Evolutionary conservation across 2,797 vertebrate genomes (phyloP).

Genomic region (Ptychadena robeensis): DNA sequence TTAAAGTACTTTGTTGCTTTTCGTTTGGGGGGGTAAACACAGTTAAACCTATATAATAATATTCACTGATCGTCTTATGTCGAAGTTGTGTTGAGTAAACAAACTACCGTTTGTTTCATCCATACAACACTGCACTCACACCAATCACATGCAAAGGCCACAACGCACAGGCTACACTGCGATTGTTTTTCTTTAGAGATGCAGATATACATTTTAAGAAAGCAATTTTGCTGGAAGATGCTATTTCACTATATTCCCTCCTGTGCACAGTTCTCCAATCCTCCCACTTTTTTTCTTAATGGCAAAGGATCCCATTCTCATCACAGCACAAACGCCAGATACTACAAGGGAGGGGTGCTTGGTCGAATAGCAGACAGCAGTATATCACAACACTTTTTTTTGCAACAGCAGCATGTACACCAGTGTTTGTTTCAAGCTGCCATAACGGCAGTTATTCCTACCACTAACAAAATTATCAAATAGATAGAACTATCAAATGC

Average conservation of each 20-base stretch:
- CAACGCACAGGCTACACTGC: too few relatives aligned
- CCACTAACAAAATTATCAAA: constrained; percentile 20
- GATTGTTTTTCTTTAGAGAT: neutral
- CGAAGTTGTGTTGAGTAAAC: too few relatives aligned
- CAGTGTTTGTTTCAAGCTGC: constrained; percentile 36
- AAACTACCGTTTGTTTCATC: too few relatives aligned
- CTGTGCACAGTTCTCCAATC: constrained; percentile 49
- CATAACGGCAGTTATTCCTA: constrained; percentile 32
- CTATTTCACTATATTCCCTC: constrained; percentile 33
- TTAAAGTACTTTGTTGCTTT: too few relatives aligned
- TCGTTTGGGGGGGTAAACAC: too few relatives aligned
- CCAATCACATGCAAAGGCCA: too few relatives aligned
- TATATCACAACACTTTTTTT: constrained; percentile 51
- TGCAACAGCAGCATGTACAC: constrained; percentile 40
- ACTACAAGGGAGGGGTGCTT: constrained; percentile 30
- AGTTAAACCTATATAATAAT: too few relatives aligned
- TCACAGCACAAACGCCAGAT: constrained; percentile 31
- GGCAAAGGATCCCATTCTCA: constrained; percentile 43
- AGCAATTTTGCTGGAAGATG: constrained; percentile 20
- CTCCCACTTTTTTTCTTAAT: constrained; percentile 33
- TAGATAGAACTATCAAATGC: constrained; percentile 1
- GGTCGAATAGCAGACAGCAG: constrained; percentile 40
- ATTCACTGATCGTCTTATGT: too few relatives aligned
- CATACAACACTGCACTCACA: too few relatives aligned
- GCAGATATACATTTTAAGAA: constrained; percentile 23